These are phyloP conservation scores for Aplidium turbinatum DNA, from an alignment of 23 tunicate species.

Conservation along the genomic window DNA sequence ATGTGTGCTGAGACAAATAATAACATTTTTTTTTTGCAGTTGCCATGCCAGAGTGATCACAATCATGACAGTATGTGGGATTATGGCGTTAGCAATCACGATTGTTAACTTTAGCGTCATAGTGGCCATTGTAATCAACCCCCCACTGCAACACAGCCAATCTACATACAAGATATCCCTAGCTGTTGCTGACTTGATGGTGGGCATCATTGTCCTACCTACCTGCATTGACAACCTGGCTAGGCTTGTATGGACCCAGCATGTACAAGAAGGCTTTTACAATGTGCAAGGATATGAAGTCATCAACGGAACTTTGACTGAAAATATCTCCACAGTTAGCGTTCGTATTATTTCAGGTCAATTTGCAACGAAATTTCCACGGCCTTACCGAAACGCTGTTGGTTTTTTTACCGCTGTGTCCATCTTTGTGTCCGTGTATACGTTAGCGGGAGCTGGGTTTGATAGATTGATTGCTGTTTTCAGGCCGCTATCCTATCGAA, in stretches of 20 bases:
- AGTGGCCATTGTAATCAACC: slow-evolving; percentile 30
- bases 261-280: not conserved
- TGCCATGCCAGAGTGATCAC: slow-evolving; percentile 42
- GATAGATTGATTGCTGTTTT: slow-evolving; percentile 69
- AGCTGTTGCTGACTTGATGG: slow-evolving; percentile 59
- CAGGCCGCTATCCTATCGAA: slow-evolving; percentile 57
- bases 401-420: slow-evolving; percentile 75
- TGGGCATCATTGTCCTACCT: slow-evolving; percentile 64
- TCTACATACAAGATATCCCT: slow-evolving; percentile 58
- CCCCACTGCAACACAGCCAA: slow-evolving; percentile 65
- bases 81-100: slow-evolving; percentile 37
- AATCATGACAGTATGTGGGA: slow-evolving; percentile 43
- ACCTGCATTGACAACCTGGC: slow-evolving; percentile 24
- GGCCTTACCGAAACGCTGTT: slow-evolving; percentile 25
- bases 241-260: slow-evolving; percentile 18
- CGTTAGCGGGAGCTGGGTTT: slow-evolving; percentile 70
- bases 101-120: slow-evolving; percentile 46
- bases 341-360: slow-evolving; percentile 32
- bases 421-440: slow-evolving; percentile 61
- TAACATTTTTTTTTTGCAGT: slow-evolving; percentile 39
- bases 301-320: slow-evolving; percentile 13
- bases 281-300: slow-evolving; percentile 28
- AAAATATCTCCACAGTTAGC: slow-evolving; percentile 1
- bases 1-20: too few species aligned
- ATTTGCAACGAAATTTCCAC: slow-evolving; percentile 14